Base-by-base conservation (phyloP, 1,140 invertebrate genomes). In the Geopemphigus sp. region DNA sequence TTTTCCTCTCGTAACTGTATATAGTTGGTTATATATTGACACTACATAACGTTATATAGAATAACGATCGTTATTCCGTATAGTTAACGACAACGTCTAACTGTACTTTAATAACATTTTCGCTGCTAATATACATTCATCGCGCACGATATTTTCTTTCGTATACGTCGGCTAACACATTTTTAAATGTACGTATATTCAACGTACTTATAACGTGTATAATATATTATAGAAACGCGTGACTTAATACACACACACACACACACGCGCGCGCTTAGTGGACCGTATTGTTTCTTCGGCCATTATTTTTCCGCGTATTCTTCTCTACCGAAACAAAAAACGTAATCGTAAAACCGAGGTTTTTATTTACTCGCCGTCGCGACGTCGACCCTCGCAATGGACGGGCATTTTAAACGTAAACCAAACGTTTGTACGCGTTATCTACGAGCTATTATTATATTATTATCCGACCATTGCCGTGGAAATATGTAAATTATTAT, bases 401-500 rank as follows among this genome's bases (percentile, higher is more conserved):
- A 59, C 56, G 1, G 22, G 22, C 22, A 15, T 50, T 24, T 50
- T 26, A 15, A 14, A 47, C 45, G 26, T 47, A 68, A 68, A 50
- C 39, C 12, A 50, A 50, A 68, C 50, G 45, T 68, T 47, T 47
- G 45, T n/a, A 6, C n/a, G 22, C 24, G 22, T 17, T 68, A 47
- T 68, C 12, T 64, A 47, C 14, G n/a, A 12, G 45, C n/a, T 15
- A 26, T 68, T 68, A 5, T 12, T 68, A 5, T 39, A 39, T 39
- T 3, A 4, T 4, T 39, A 39, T 8, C 32, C n/a, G n/a, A n/a
- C n/a, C n/a, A n/a, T 39, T 22, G 3, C 5, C 0, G 22, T 2
- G 19, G 39, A 68, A 68, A 47, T 68, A 50, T 50, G 14, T 22
- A 68, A 68, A 68, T 68, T 24, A 68, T 47, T 68, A 12, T 68